Conservation (phyloP, 2,797 vertebrate species). For the Esox lucius region DNA sequence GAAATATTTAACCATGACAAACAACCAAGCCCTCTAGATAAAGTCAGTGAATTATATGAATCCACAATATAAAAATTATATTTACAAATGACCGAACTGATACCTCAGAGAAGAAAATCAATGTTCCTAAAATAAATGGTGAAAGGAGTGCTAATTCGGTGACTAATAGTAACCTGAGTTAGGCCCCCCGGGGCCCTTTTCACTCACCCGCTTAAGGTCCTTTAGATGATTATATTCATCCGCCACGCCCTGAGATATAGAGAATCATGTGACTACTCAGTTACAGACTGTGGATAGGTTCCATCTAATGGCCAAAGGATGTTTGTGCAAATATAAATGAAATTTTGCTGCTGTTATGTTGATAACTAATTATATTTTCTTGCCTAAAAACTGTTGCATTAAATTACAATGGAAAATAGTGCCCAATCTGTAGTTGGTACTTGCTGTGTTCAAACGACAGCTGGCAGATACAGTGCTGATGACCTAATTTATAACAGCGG, state of each 20-base stretch:
- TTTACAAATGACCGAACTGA: not conserved
- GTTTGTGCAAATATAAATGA: too few relatives aligned
- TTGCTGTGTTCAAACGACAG: too few relatives aligned
- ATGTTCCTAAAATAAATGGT: not conserved
- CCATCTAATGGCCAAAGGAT: too few relatives aligned
- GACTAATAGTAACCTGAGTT: not conserved
- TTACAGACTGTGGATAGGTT: too few relatives aligned
- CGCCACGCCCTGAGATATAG: conserved; percentile 72
- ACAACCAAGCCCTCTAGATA: not conserved
- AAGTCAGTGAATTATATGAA: not conserved
- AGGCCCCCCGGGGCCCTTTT: not conserved
- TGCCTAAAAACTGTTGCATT: too few relatives aligned
- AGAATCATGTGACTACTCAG: not conserved
- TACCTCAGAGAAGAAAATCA: not conserved
- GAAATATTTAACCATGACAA: not conserved
- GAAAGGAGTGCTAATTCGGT: not conserved
- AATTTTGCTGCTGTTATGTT: too few relatives aligned
- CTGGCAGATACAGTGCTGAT: too few relatives aligned
- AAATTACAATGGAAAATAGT: too few relatives aligned
- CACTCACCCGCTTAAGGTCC: conserved; percentile 79
- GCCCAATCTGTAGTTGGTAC: too few relatives aligned
- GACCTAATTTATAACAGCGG: too few relatives aligned
- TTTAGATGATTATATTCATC: conserved; percentile 85
- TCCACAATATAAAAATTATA: not conserved
- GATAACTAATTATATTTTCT: too few relatives aligned